Conservation (phyloP, 2,113 vertebrate genomes). For the Gavia stellata region DNA sequence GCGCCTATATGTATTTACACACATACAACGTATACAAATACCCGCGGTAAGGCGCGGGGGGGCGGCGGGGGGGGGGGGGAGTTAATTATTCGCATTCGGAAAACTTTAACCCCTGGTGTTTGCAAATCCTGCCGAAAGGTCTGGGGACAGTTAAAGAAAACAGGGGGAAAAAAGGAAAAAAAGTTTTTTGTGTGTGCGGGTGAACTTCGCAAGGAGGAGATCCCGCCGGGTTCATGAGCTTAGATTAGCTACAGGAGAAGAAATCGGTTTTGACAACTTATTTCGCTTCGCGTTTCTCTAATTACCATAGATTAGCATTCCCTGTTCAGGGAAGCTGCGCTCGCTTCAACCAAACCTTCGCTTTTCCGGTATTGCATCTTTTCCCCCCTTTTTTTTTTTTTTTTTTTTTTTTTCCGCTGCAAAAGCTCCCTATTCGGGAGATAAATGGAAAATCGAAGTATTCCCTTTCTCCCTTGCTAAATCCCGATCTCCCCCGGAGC, state of each 20-base stretch:
- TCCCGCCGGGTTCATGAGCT: not conserved
- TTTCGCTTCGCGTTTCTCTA: not conserved
- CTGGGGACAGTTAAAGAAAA: not conserved
- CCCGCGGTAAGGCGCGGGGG: not conserved
- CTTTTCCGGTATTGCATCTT: not conserved
- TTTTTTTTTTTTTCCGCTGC: not conserved
- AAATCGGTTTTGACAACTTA: not conserved
- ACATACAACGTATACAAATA: not conserved
- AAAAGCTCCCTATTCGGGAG: not conserved
- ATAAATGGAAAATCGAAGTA: slow-evolving; percentile 8
- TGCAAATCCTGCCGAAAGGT: not conserved
- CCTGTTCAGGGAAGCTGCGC: not conserved
- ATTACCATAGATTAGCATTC: not conserved
- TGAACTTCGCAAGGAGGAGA: not conserved
- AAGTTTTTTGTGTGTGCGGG: not conserved
- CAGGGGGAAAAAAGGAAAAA: accelerated
- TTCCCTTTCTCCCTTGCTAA: not conserved
- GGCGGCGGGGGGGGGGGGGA: too few species aligned
- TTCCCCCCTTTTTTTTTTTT: not conserved
- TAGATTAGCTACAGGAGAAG: not conserved
- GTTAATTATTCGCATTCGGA: slow-evolving; percentile 30
- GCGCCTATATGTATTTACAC: not conserved
- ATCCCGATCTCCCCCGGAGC: not conserved
- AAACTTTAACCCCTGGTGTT: slow-evolving; percentile 62
- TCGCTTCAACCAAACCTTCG: not conserved